Conservation (phyloP, 2,113 vertebrate genomes). For the Cyphomyrus discorhynchus region DNA sequence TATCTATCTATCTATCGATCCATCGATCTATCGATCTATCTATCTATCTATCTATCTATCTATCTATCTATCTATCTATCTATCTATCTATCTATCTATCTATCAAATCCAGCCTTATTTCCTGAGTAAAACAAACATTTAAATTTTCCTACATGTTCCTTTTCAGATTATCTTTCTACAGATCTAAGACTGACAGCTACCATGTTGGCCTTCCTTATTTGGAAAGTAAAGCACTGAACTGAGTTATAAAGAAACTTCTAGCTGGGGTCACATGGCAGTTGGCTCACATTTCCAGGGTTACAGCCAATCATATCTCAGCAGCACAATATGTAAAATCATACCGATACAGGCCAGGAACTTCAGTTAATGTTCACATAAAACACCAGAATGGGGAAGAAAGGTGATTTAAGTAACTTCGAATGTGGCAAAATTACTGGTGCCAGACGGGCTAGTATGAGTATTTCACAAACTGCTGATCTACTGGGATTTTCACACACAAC, state of each 20-base stretch:
- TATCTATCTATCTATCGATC: not conserved
- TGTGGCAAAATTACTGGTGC: not conserved
- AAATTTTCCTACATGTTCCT: not conserved
- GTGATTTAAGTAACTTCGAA: not conserved
- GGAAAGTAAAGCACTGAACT: not conserved
- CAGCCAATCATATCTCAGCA: not conserved
- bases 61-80: conserved; percentile 8
- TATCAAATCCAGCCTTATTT: not conserved
- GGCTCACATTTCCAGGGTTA: not conserved
- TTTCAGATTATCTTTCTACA: not conserved
- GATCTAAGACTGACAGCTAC: not conserved
- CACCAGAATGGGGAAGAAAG: not conserved
- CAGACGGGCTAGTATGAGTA: not conserved
- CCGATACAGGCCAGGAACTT: not conserved
- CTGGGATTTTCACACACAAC: not conserved
- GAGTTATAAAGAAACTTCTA: not conserved
- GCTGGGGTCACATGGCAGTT: not conserved
- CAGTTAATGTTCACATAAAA: not conserved
- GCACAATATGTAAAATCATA: not conserved
- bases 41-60: conserved; percentile 4
- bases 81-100: conserved; percentile 11
- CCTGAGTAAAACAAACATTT: not conserved
- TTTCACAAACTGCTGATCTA: not conserved
- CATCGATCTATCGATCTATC: conserved; percentile 7
- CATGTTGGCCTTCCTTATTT: not conserved